Evolutionary conservation across 2,113 vertebrate species (phyloP), one percentile per base, ranked within the genome.

Genomic region (Tragelaphus buxtoni): DNA sequence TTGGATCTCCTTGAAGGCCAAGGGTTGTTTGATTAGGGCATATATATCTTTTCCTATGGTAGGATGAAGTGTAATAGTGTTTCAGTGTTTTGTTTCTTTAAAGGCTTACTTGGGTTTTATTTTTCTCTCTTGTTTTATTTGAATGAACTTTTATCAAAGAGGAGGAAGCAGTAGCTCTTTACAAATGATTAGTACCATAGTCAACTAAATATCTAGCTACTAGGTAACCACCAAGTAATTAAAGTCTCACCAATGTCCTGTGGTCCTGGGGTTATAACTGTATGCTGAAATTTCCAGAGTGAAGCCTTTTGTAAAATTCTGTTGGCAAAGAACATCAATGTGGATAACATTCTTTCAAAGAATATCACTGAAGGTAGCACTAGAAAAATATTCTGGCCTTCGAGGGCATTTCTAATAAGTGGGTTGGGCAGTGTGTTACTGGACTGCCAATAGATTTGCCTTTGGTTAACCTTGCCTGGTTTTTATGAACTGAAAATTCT

Each of bases 401-500:
- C 98, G 95, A 98, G 13, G 92, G 96, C 81, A 24, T 97, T 98
- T 55, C 14, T 93, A 97, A 96, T 94, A 88, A 98, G 72, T 84
- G 24, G 95, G 32, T 74, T 22, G 95, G 49, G 80, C 51, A 74
- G 77, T 1, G 11, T 94, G 92, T 98, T 97, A 95, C 97, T 94
- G 69, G 7, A 88, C 77, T 98, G 84, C 3, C 10, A n/a, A 96
- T 28, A 91, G 95, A 96, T 2, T 88, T 60, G 39, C 47, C 93
- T 94, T 96, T 88, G 2, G 84, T 18, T 79, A 72, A 94, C 9
- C 92, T 95, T 80, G 91, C 9, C 26, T 85, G 94, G 83, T 96
- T 94, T 95, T 84, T 88, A 81, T 24, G 69, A 97, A 63, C 97
- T 95, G 95, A 87, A 49, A 88, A 79, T 91, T 20, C 60, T 12